phyloP scores from a whole-genome alignment of 2,888 invertebrate species.

The Xylota sylvarum region DNA sequence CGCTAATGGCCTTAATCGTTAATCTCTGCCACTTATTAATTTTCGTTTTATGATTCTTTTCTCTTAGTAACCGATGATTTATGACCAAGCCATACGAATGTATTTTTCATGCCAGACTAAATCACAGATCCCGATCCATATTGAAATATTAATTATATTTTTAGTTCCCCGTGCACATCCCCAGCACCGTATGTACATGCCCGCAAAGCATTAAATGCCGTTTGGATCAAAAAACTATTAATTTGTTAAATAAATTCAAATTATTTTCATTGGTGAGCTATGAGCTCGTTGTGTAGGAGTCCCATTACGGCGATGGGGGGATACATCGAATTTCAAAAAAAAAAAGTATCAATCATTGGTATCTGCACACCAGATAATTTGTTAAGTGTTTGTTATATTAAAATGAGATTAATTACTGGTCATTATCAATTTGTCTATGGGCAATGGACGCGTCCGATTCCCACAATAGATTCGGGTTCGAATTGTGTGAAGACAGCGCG shows the following conservation, averaged over 20 bases:
- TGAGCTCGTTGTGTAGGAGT: slow-evolving; percentile 61
- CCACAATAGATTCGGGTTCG: slow-evolving; percentile 34
- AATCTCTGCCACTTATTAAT: slow-evolving; percentile 77
- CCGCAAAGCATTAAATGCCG: slow-evolving; percentile 44
- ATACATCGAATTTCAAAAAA: slow-evolving; percentile 29
- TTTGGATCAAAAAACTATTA: slow-evolving; percentile 65
- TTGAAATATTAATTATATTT: slow-evolving; percentile 66
- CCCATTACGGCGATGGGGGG: neutral
- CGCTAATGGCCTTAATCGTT: slow-evolving; percentile 76
- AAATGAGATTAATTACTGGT: slow-evolving; percentile 72
- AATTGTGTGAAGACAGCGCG: slow-evolving; percentile 49
- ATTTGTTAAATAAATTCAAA: slow-evolving; percentile 63
- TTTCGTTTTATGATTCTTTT: slow-evolving; percentile 75
- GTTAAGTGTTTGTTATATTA: slow-evolving; percentile 76
- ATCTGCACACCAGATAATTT: slow-evolving; percentile 69
- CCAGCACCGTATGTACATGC: slow-evolving; percentile 15
- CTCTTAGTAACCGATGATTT: slow-evolving; percentile 71
- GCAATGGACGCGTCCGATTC: slow-evolving; percentile 39
- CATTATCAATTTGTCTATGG: slow-evolving; percentile 73
- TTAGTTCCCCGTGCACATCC: slow-evolving; percentile 21
- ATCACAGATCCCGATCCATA: slow-evolving; percentile 63
- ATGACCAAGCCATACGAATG: slow-evolving; percentile 61
- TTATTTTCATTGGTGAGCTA: slow-evolving; percentile 42
- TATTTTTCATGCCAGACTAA: slow-evolving; percentile 65
- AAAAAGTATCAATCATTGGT: slow-evolving; percentile 65